Evolutionary conservation across 2,113 vertebrate genomes (phyloP), one percentile per base, ranked within the genome.

Genomic region (Chionodraco myersi): DNA sequence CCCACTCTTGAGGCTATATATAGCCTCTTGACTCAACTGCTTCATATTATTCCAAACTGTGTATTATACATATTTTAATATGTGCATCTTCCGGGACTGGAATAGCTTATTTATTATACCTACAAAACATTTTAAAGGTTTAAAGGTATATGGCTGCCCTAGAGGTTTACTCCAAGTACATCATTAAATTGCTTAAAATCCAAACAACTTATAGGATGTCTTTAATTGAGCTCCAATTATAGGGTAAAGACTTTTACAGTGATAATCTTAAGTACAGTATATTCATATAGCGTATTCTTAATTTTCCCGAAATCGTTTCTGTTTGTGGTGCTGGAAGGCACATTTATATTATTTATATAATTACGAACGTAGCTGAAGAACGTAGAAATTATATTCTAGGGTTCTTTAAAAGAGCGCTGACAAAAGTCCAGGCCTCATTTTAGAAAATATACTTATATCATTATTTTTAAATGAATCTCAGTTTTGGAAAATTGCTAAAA

Each of bases 1-100:
- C 21, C 59, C 30, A 75, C 75, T 84, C 84, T 78, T 80, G 72
- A 83, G 45, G 81, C 67, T 84, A 64, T 80, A 62, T 78, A 80
- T 84, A 78, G 73, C 71, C 72, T 76, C 44, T 54, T 61, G 34
- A 72, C 34, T 72, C 21, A 75, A 3, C 62, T 67, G 53, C 47
- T 69, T 15, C 36, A 15, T 65, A 56, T 78, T 41, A 34, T 64
- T 83, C 26, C 15, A 15, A 51, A 18, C 1, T 2, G 16, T 74
- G 66, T 51, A 82, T 72, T 21, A 53, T 67, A 51, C 36, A 68
- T 63, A 41, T 84, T 84, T 64, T 58, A 13, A 78, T 82, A 70
- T 53, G 36, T 71, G 23, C 16, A 73, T 72, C 23, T 2, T 59
- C 10, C 57, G 21, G 9, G 63, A 11, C n/a, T 76, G 49, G 44